Conservation (phyloP, 2,113 vertebrate genomes). For the Caranx melampygus region DNA sequence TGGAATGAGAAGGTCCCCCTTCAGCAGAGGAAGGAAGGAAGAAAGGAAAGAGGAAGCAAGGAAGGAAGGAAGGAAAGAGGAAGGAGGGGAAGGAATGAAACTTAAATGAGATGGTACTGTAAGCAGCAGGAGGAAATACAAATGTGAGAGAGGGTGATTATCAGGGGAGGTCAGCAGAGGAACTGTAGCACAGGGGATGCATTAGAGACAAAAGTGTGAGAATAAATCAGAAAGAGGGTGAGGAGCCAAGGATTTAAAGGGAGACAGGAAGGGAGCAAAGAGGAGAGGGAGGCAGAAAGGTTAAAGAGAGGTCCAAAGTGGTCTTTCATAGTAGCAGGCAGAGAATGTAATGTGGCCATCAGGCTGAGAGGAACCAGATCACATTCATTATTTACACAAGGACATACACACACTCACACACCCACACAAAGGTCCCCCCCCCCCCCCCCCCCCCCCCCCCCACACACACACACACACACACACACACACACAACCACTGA, state of each 20-base stretch:
- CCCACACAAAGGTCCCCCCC: no score
- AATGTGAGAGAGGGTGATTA: neutral
- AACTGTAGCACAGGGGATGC: neutral
- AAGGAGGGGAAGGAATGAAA: neutral
- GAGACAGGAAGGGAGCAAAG: constrained; percentile 7
- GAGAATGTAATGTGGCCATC: constrained; percentile 29
- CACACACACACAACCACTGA: constrained; percentile 29
- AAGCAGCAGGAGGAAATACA: neutral
- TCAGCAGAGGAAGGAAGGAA: constrained; percentile 16
- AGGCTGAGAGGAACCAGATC: constrained; percentile 45
- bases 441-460: no score
- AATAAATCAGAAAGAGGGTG: neutral
- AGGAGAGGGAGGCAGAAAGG: neutral
- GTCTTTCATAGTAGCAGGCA: constrained; percentile 3
- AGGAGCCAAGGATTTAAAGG: constrained; percentile 20
- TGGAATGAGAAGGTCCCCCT: no score
- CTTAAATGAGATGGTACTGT: neutral
- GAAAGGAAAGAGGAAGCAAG: neutral
- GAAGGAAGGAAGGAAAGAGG: neutral
- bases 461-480: constrained; percentile 25
- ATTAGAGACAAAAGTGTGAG: constrained; percentile 10
- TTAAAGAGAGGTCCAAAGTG: constrained; percentile 43
- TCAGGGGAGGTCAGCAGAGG: neutral
- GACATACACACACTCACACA: neutral
- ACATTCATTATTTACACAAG: constrained; percentile 59